phyloP scores from a whole-genome alignment of 1,140 invertebrate genomes.

The Nixonia krombeini region DNA sequence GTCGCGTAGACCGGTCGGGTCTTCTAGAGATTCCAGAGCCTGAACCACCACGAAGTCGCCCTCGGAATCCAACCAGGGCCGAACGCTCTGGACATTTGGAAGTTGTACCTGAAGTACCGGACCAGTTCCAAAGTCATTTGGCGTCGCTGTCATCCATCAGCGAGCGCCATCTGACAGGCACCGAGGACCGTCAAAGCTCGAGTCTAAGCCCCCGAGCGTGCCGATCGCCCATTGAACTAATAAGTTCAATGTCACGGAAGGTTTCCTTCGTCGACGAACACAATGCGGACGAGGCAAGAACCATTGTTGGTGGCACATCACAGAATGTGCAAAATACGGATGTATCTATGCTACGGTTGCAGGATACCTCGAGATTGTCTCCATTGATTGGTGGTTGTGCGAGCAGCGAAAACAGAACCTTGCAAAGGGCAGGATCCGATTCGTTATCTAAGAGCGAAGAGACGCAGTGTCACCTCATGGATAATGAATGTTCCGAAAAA shows the following conservation, averaged over 20 bases:
- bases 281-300: constrained; percentile 1
- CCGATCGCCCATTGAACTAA: too few relatives aligned
- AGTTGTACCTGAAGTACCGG: constrained; percentile 60
- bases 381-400: constrained; percentile 5
- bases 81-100: constrained; percentile 56
- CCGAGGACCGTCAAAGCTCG: constrained; percentile 36
- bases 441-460: constrained; percentile 11
- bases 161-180: constrained; percentile 52
- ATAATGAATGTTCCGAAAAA: constrained; percentile 4
- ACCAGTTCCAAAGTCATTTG: constrained; percentile 44
- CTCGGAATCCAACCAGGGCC: constrained; percentile 27
- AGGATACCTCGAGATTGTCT: constrained; percentile 2
- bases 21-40: constrained; percentile 58
- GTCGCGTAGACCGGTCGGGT: constrained; percentile 63
- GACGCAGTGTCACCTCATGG: constrained; percentile 29
- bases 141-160: constrained; percentile 21
- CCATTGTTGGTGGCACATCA: constrained; percentile 3
- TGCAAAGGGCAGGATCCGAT: not conserved
- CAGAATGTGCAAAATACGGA: constrained; percentile 3
- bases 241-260: not conserved
- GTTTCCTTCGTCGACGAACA: constrained; percentile 9
- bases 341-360: constrained; percentile 1
- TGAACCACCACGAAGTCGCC: constrained; percentile 36
- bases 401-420: constrained; percentile 2
- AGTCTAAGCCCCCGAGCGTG: constrained; percentile 20